Evolutionary conservation across 2,113 vertebrate genomes (phyloP), one percentile per base, ranked within the genome.

Genomic region (Platysternon megacephalum): DNA sequence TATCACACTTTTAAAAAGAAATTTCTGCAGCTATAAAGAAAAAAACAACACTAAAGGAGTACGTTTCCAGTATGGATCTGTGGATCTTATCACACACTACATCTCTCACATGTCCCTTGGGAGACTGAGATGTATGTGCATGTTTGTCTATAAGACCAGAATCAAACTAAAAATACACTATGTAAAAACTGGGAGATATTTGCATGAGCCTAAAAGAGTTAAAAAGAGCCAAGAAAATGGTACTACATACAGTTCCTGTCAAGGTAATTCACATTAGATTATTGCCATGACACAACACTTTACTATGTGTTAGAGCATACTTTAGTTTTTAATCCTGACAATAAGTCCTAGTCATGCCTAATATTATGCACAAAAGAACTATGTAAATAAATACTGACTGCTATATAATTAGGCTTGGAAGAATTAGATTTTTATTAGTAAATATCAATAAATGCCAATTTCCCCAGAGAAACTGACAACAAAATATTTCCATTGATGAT

Each of bases 361-460:
- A 91, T 85, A 88, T 61, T 1, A 2, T 52, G 72, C 39, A 65
- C 29, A 91, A 61, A 95, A 84, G n/a, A 86, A 35, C 21, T 17
- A 91, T 55, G 61, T 72, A 96, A 92, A 12, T 4, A 92, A 80
- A 90, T 90, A 90, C 21, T 88, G 35, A n/a, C 52, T 2, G 13
- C 32, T 65, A 35, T n/a, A 65, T 65, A 65, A 8, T 65, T 65
- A 65, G 61, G 7, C 7, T 65, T 65, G 61, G 32, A 65, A 35
- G 61, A 35, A 65, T 65, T 65, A 35, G 32, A 35, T 17, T 65
- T 65, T n/a, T 65, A 65, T 32, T 65, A 5, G 29, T 35, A 65
- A 65, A 65, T 35, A 17, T 65, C 32, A 65, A 17, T 35, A 65
- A 35, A n/a, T 1, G 13, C 32, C 3, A 12, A 19, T 65, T 65